These are phyloP conservation scores for Campoplex capitator DNA, from an alignment of 2,888 invertebrate genomes.

Conservation along the genomic window DNA sequence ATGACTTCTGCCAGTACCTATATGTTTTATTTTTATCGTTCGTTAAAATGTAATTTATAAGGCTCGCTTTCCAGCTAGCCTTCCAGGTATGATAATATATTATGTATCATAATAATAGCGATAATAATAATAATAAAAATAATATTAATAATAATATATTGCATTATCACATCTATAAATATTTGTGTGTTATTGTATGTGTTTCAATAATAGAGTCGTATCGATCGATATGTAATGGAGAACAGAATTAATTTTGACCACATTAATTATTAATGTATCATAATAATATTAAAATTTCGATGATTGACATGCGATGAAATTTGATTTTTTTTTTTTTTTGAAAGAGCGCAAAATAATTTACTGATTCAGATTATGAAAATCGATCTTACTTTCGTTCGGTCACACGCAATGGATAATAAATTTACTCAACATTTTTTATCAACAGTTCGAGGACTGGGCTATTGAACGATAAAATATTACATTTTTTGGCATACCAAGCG, in stretches of 20 bases:
- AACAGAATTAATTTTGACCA: slow-evolving; percentile 30
- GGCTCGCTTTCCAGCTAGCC: slow-evolving; percentile 53
- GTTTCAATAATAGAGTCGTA: slow-evolving; percentile 47
- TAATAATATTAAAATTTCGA: background rate
- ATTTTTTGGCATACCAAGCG: background rate
- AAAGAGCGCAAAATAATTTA: background rate
- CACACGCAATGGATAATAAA: background rate
- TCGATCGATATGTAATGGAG: slow-evolving; percentile 46
- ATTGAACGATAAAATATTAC: background rate
- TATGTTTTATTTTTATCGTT: slow-evolving; percentile 43
- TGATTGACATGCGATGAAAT: background rate
- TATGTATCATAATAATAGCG: slow-evolving; percentile 42
- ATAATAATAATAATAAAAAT: slow-evolving; percentile 22
- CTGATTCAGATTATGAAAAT: background rate
- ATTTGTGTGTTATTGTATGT: background rate
- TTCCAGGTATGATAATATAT: slow-evolving; percentile 62
- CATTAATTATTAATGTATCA: background rate
- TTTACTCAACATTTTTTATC: background rate
- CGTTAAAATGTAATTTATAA: slow-evolving; percentile 60
- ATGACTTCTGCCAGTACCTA: slow-evolving; percentile 45
- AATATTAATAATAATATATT: slow-evolving; percentile 25
- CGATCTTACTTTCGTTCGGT: background rate
- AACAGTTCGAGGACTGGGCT: background rate
- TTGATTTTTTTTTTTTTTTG: background rate
- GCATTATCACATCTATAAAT: background rate